Base-by-base conservation (phyloP, 1,140 invertebrate genomes). In the Rhagoletis zephyria region DNA sequence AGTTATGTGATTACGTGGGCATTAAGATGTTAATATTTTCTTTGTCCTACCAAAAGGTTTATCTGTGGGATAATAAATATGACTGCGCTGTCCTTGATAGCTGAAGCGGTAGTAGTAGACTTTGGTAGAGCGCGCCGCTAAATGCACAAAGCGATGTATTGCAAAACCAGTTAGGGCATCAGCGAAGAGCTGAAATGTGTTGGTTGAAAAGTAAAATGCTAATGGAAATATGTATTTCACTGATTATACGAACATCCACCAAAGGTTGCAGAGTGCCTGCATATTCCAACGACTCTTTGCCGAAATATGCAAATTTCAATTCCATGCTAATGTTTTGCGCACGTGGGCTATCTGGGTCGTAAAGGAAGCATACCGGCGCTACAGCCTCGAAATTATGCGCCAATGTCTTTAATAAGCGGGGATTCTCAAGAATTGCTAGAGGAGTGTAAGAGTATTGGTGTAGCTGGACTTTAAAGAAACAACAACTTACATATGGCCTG, bases 61-160 rank as follows among this genome's bases (percentile, higher is more conserved):
- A 88, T 93, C 92, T 86, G 93, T 92, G 14, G 91, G 94, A 93
- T 91, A 95, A 87, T 94, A 89, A 51, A 93, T 93, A 87, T 94
- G 93, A 89, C 94, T 95, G 61, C 93, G 93, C 65, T 93, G 91
- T 10, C 94, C 95, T 90, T 94, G 93, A 88, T 94, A 95, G 7
- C 92, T 90, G 87, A 95, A 95, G 9, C 93, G 89, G 89, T 95
- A 95, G 87, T 94, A 94, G 88, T 94, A 95, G 1, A 95, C 93
- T 60, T 91, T 93, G 3, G 92, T 94, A 1, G 93, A 91, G 12
- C 93, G 90, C 4, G 94, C 93, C 0, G 95, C 90, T 42, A 95
- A 60, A 88, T 94, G 94, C 0, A 93, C 93, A 45, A 93, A 93
- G 30, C 93, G 92, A 89, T 95, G 93, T 48, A 94, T 91, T 0